A percentile compares a stretch with the other conserved stretches of the same genome.
These are phyloP conservation scores for Adelosebastes latens DNA, from an alignment of 2,797 vertebrate species.

Conservation along the genomic window DNA sequence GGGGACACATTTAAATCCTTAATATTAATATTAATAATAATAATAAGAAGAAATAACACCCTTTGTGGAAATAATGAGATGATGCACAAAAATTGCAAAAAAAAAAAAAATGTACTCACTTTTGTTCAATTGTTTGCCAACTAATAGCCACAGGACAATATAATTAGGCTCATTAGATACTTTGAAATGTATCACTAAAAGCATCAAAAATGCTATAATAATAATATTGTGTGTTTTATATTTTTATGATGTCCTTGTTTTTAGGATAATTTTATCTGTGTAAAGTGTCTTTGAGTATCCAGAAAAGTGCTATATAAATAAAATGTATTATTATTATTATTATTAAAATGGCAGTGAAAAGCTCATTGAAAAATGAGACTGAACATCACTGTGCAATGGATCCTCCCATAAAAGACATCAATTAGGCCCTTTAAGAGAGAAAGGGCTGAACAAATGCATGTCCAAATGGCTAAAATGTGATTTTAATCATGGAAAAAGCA, in stretches of 20 bases:
- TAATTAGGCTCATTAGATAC: background rate
- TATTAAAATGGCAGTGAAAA: background rate
- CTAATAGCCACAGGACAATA: background rate
- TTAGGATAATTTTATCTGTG: too few species aligned
- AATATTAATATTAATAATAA: background rate
- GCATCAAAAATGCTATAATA: background rate
- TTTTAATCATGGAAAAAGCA: background rate
- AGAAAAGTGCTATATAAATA: too few species aligned
- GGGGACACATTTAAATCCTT: background rate
- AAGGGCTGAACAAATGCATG: background rate
- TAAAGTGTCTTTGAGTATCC: too few species aligned
- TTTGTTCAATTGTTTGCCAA: background rate
- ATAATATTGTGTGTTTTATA: too few species aligned
- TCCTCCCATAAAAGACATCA: background rate
- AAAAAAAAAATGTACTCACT: background rate
- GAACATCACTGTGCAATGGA: background rate
- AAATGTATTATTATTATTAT: too few species aligned
- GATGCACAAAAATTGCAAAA: background rate
- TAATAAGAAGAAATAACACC: too few species aligned
- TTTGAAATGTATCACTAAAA: background rate
- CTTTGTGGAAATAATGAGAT: too few species aligned
- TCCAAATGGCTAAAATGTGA: background rate
- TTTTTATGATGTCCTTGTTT: too few species aligned
- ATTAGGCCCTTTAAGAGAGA: background rate
- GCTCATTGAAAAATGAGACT: background rate